Evolutionary conservation across 2,888 invertebrate species (phyloP), one percentile per base, ranked within the genome.

Genomic region (Agrotis ipsilon): DNA sequence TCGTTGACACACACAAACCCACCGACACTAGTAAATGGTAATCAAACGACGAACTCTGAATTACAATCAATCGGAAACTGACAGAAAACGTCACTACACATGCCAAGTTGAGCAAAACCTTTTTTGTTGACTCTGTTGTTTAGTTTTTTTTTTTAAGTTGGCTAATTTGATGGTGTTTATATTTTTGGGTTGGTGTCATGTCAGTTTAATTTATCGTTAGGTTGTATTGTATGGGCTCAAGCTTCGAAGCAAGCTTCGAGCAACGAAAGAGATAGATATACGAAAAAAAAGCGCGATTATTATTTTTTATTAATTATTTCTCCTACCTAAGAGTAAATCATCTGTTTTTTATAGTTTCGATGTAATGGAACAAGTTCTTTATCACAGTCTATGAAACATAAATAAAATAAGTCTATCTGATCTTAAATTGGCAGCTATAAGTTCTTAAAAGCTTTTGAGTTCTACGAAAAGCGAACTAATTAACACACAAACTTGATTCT

Each of bases 1-100:
- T 93, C 93, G 90, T 93, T 93, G 94, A 93, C 93, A 90, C 90
- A 86, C 90, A 86, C 76, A 80, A 70, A 72, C 81, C 73, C 71
- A 69, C 72, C 72, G 87, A 87, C 89, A 86, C 82, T 82, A 82
- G 87, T 86, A 86, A 87, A 91, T 92, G 92, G 87, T 89, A 89
- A 88, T 87, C 86, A 68, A 61, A 72, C 59, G 69, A 86, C 84
- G 78, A 71, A 73, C 60, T 51, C 51, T 32, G 91, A 87, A 91
- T 91, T 78, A 46, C 79, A 88, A 92, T 82, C 79, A 85, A 75
- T 81, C 82, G 86, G 87, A 88, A 88, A 83, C 81, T 64, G 27
- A 59, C 19, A 45, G 59, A 24, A 52, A 72, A 80, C 82, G 80
- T 72, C 78, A 74, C 67, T 24, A 43, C 19, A 39, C 13, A 39